Evolutionary conservation across 2,797 vertebrate genomes (phyloP), one percentile per base, ranked within the genome.

Genomic region (Todus mexicanus): DNA sequence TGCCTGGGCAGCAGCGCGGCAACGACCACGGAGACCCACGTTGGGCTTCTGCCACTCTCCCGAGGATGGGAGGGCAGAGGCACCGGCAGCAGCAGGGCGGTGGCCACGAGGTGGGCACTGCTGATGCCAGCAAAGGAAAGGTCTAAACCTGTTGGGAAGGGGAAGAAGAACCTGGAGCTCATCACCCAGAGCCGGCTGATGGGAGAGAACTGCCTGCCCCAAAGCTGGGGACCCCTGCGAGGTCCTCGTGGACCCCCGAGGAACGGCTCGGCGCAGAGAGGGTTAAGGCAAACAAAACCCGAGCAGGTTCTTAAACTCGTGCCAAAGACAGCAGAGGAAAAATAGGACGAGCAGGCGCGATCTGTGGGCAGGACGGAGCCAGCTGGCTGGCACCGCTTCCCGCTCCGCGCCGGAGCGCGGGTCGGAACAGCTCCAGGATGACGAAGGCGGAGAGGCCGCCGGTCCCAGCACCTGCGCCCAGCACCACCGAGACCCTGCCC

Each of bases 331-430:
- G 90, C 81, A 38, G 74, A 82, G 81, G 63, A 70, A 95, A 61
- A 93, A 94, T 76, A 56, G 90, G 94, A 86, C 78, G 92, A 91
- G 93, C 81, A 81, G 69, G 69, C 14, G 47, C 48, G 85, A 57
- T 63, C 74, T 10, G 92, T 56, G 71, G 92, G 90, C 93, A 95
- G 93, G 93, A 94, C 87, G 33, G 94, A 94, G 93, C 78, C 95
- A 96, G 95, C 95, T 93, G 94, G 74, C 92, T 95, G 93, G 95
- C 94, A 95, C 33, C 2, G 57, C 81, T 87, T 76, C 91, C 94
- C 75, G 5, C 27, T 15, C 84, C 10, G 78, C 51, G 72, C 90
- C 9, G 54, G 79, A 54, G 71, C 84, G 40, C 17, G 37, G 25
- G 61, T 63, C 12, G 95, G 95, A 96, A 95, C 56, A 72, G 64